Evolutionary conservation across 2,888 invertebrate genomes (phyloP), one percentile per base, ranked within the genome.

Genomic region (Leptura quadrifasciata): DNA sequence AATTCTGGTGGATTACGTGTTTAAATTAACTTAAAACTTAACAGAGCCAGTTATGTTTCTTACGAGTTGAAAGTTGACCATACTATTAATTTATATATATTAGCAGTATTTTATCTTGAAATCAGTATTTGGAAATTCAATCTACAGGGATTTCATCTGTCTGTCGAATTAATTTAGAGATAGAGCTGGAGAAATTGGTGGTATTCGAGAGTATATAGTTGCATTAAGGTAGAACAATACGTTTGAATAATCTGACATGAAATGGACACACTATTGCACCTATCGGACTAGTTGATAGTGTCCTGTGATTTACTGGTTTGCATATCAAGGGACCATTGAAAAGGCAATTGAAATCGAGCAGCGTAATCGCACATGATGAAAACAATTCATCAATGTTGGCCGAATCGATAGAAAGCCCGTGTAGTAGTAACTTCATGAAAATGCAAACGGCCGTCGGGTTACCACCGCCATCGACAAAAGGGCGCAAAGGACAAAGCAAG

Each of bases 321-420:
- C 86, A 87, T 87, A 88, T 88, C 87, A 84, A 85, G 87, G 86
- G 86, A 86, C 87, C 86, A 89, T 89, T 89, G 89, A 89, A 89
- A 89, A 88, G 88, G 87, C 89, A 89, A 89, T 89, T 89, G 89
- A 89, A 89, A 89, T 89, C 87, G 87, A 86, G 85, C 87, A 83
- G 85, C 85, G 88, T 89, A 89, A 89, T 89, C 88, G 89, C 88
- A 88, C 89, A 89, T 89, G 89, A 89, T 89, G 89, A 89, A 89
- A 89, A 89, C 89, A 87, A 89, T 89, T 88, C 88, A 89, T 89
- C 89, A 89, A 88, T 85, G 86, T 85, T 84, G 81, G 83, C 75
- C 72, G 81, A 86, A 87, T 87, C 87, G 87, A 87, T 88, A 87
- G 81, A 69, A 76, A 74, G 68, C 74, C 74, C 69, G 76, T 76